phyloP scores from a whole-genome alignment of 2,797 vertebrate species.

The Triplophysa bombifrons region DNA sequence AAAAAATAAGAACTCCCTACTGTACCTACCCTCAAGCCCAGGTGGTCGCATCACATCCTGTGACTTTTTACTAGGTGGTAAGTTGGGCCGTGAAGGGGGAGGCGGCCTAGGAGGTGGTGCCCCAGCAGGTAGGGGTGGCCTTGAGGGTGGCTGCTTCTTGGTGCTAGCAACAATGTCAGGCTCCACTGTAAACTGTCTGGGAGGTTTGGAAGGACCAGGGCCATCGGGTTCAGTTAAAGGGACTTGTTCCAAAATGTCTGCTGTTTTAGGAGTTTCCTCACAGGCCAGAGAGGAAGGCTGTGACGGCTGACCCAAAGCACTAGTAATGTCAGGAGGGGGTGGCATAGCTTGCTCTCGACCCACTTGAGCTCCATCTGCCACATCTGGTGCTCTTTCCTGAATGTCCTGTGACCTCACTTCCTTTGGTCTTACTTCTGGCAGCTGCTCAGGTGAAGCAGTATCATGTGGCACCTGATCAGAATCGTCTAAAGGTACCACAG shows the following conservation, averaged over 20 bases:
- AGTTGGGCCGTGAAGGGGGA: conserved; percentile 85
- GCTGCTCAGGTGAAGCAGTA: conserved; percentile 1
- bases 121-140: conserved; percentile 87
- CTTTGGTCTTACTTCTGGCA: conserved; percentile 37
- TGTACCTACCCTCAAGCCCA: conserved; percentile 82
- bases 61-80: conserved; percentile 88
- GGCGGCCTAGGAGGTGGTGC: conserved; percentile 91
- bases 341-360: conserved; percentile 54
- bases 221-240: conserved; percentile 73
- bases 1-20: too few relatives aligned
- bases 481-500: background rate
- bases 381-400: conserved; percentile 51
- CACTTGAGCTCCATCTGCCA: conserved; percentile 41
- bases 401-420: conserved; percentile 55
- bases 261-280: conserved; percentile 66
- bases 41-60: conserved; percentile 83
- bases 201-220: conserved; percentile 85
- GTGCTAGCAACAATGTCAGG: conserved; percentile 98
- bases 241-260: conserved; percentile 77
- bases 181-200: conserved; percentile 87
- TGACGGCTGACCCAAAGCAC: conserved; percentile 65
- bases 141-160: conserved; percentile 89
- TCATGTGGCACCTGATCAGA: conserved; percentile 41
- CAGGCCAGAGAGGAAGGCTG: conserved; percentile 52
- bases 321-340: conserved; percentile 78